Conservation (phyloP, 2,113 vertebrate species). For the Dunckerocampus dactyliophorus region DNA sequence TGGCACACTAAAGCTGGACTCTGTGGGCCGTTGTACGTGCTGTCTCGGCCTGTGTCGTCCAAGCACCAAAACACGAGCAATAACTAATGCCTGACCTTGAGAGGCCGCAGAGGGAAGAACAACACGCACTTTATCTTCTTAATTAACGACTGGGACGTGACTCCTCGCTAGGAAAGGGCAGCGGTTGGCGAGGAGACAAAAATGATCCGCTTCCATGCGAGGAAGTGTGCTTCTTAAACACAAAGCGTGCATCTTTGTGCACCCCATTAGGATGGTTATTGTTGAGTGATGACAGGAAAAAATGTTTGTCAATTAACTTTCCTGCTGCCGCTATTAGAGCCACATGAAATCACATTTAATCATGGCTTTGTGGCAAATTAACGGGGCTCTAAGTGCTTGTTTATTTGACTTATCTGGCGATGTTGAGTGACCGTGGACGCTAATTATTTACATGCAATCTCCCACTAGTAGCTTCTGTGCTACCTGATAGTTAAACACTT, state of each 20-base stretch:
- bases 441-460: background rate
- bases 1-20: no score
- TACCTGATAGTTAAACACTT: background rate
- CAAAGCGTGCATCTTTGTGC: no score
- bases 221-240: no score
- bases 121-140: conserved; percentile 27
- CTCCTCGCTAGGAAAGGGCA: background rate
- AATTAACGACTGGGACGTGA: conserved; percentile 52
- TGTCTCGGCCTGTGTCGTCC: no score
- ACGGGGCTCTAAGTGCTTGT: background rate
- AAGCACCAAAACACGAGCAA: background rate
- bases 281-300: background rate
- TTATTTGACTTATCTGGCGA: background rate
- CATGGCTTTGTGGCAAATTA: background rate
- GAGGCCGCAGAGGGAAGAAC: background rate
- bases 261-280: no score
- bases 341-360: background rate
- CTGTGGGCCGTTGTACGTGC: no score
- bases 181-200: background rate
- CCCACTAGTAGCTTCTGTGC: no score
- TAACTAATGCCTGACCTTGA: background rate
- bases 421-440: background rate
- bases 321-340: background rate
- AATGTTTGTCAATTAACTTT: background rate
- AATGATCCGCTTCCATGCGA: background rate